These are phyloP conservation scores for Sminthurinus aureus DNA, from an alignment of 2,888 invertebrate species.

Conservation along the genomic window DNA sequence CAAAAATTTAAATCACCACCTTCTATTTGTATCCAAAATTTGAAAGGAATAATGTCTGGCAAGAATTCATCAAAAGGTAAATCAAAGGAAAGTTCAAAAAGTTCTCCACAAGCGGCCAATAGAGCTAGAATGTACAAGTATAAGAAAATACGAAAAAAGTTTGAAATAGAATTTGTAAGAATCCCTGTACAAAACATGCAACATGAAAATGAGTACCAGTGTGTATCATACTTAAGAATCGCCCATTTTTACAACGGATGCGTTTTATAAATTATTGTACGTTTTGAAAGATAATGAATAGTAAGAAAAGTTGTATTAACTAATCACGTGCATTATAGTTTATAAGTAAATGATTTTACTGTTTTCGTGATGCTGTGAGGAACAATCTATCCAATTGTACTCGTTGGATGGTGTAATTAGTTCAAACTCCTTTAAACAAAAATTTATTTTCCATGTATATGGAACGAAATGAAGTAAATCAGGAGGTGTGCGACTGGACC, in stretches of 20 bases:
- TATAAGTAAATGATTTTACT: too few relatives aligned
- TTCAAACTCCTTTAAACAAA: constrained; percentile 93
- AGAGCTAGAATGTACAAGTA: constrained; percentile 71
- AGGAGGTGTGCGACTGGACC: constrained; percentile 92
- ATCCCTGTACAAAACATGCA: background rate
- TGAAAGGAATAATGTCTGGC: constrained; percentile 85
- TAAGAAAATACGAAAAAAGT: too few relatives aligned
- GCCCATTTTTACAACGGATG: too few relatives aligned
- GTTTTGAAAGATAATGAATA: too few relatives aligned
- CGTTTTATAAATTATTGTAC: too few relatives aligned
- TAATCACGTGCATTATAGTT: background rate
- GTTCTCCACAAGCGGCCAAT: constrained; percentile 91
- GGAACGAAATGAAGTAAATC: constrained; percentile 95
- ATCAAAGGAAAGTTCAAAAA: constrained; percentile 91
- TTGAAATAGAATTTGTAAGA: too few relatives aligned
- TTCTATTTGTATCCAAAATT: constrained; percentile 95
- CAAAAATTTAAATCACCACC: constrained; percentile 89
- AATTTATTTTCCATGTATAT: constrained; percentile 92
- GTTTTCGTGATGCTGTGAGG: constrained; percentile 94
- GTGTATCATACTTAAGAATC: too few relatives aligned
- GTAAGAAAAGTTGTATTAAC: too few relatives aligned
- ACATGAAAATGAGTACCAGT: too few relatives aligned
- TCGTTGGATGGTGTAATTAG: constrained; percentile 92
- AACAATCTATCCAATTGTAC: constrained; percentile 99
- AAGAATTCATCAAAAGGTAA: constrained; percentile 94